Percentiles rank a stretch among this genome's conserved stretches.
Conservation (phyloP, 1,140 invertebrate species). For the Drosophila pachea region DNA sequence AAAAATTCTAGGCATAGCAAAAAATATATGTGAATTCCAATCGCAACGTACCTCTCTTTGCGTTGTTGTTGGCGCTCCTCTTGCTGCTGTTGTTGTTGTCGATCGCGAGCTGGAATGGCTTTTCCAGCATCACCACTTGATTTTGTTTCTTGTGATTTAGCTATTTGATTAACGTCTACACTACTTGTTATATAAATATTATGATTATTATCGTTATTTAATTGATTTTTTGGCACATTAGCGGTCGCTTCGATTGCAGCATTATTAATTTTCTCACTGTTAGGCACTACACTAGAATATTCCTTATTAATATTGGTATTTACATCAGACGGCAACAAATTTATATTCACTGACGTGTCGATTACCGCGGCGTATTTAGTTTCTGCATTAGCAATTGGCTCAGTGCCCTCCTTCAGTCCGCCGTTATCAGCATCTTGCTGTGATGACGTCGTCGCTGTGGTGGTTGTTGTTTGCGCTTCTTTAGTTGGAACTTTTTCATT, state of each 20-base stretch:
- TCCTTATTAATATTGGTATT: slow-evolving; percentile 60
- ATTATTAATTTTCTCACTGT: slow-evolving; percentile 26
- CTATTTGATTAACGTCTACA: slow-evolving; percentile 20
- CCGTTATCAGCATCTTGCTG: slow-evolving; percentile 28
- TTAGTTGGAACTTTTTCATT: slow-evolving; percentile 22
- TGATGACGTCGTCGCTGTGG: background rate
- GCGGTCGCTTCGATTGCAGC: slow-evolving; percentile 14
- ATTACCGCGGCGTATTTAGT: slow-evolving; percentile 13
- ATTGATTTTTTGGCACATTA: slow-evolving; percentile 71
- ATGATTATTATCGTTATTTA: slow-evolving; percentile 46
- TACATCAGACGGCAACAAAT: slow-evolving; percentile 42
- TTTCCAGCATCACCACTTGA: slow-evolving; percentile 1
- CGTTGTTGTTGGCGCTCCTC: slow-evolving; percentile 23
- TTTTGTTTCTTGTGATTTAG: slow-evolving; percentile 40
- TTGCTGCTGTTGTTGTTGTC: slow-evolving; percentile 23
- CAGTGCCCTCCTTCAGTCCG: slow-evolving; percentile 42
- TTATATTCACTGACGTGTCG: slow-evolving; percentile 64
- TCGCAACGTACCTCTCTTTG: slow-evolving; percentile 43
- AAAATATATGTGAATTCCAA: background rate
- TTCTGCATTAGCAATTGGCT: slow-evolving; percentile 48
- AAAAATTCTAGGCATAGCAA: slow-evolving; percentile 28
- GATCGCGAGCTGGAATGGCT: slow-evolving; percentile 21
- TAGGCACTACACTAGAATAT: slow-evolving; percentile 40
- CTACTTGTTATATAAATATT: slow-evolving; percentile 35
- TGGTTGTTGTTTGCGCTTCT: slow-evolving; percentile 1